These are phyloP conservation scores for Larimichthys polyactis DNA, from an alignment of 2,113 vertebrate genomes.

Conservation along the genomic window DNA sequence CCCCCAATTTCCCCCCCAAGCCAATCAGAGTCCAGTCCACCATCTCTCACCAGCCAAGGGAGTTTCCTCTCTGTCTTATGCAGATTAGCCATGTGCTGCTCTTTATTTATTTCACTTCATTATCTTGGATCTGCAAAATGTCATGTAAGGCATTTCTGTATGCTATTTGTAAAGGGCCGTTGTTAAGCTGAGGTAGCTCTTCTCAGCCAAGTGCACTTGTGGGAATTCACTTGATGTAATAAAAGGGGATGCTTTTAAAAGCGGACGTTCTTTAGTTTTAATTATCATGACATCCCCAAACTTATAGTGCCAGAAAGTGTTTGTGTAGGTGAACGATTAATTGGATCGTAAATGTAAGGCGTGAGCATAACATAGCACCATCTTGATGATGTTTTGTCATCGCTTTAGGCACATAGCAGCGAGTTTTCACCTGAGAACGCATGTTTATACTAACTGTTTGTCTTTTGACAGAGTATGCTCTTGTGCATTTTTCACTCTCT, in stretches of 20 bases:
- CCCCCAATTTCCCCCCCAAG: slow-evolving; percentile 79
- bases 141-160: slow-evolving; percentile 59
- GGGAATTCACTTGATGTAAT: slow-evolving; percentile 18
- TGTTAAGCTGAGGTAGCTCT: slow-evolving; percentile 14
- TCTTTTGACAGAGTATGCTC: background rate
- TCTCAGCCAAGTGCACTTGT: slow-evolving; percentile 13
- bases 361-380: background rate
- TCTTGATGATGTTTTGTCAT: background rate
- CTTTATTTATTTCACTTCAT: slow-evolving; percentile 89
- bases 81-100: slow-evolving; percentile 99
- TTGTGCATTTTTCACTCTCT: slow-evolving; percentile 39
- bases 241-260: background rate
- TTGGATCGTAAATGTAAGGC: background rate
- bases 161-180: slow-evolving; percentile 39
- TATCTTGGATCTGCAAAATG: slow-evolving; percentile 84
- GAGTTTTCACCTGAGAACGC: background rate
- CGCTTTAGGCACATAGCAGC: background rate
- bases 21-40: slow-evolving; percentile 89
- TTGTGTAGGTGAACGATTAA: background rate
- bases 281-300: background rate
- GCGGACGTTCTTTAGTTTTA: background rate
- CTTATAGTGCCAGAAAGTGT: background rate
- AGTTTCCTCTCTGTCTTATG: slow-evolving; percentile 94
- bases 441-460: background rate
- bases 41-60: slow-evolving; percentile 91